Evolutionary conservation across 2,797 vertebrate species (phyloP).

Genomic region (Falco concolor): DNA sequence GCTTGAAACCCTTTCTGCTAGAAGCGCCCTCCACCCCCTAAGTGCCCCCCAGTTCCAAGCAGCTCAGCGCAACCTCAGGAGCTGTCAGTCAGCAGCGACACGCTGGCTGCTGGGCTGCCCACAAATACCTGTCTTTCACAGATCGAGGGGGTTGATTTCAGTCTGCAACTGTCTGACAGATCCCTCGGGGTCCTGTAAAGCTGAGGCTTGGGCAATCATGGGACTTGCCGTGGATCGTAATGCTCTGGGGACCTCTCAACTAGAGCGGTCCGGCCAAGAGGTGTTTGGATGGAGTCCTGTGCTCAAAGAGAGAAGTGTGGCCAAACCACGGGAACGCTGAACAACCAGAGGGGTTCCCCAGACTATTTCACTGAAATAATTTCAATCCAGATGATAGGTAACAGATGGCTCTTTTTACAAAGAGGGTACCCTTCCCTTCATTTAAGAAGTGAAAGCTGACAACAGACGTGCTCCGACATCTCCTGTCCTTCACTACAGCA

Average conservation of each 20-base stretch:
- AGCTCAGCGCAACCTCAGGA: not conserved
- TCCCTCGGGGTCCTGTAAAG: not conserved
- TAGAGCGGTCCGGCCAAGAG: not conserved
- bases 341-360: not conserved
- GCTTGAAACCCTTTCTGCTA: not conserved
- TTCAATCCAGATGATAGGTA: not conserved
- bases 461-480: not conserved
- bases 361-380: not conserved
- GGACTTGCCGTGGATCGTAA: not conserved
- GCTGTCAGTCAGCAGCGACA: not conserved
- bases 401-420: not conserved
- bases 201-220: not conserved
- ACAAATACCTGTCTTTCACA: not conserved
- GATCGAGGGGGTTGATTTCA: not conserved
- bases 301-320: not conserved
- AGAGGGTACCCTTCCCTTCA: not conserved
- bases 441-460: not conserved
- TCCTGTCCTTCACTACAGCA: not conserved
- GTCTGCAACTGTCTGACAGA: not conserved
- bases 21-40: not conserved
- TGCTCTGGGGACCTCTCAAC: not conserved
- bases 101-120: not conserved
- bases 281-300: not conserved
- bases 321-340: not conserved
- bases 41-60: fast-evolving